Conservation (phyloP, 2,888 invertebrate species). For the Ophioninae sp. region DNA sequence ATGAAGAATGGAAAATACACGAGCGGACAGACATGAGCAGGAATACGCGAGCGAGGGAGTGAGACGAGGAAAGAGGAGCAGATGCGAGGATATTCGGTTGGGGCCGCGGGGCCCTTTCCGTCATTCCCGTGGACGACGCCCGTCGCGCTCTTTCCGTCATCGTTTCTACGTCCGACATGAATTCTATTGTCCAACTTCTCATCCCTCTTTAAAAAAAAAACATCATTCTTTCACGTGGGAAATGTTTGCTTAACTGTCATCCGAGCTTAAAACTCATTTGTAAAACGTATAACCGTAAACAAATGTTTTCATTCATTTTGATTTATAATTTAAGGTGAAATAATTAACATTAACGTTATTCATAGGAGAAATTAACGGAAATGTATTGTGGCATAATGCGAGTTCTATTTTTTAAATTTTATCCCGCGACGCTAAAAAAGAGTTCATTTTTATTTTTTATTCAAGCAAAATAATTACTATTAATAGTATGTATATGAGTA, state of each 20-base stretch:
- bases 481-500: too few relatives aligned
- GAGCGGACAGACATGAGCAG: neutral
- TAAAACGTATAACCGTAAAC: neutral
- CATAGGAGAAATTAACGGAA: too few relatives aligned
- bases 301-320: too few relatives aligned
- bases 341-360: too few relatives aligned
- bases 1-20: slow-evolving; percentile 34
- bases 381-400: too few relatives aligned
- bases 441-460: too few relatives aligned
- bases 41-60: slow-evolving; percentile 41
- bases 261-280: neutral
- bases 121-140: slow-evolving; percentile 59
- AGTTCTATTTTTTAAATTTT: too few relatives aligned
- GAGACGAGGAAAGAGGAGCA: slow-evolving; percentile 55
- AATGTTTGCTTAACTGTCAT: neutral
- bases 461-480: too few relatives aligned
- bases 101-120: slow-evolving; percentile 48
- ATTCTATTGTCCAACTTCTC: slow-evolving; percentile 9
- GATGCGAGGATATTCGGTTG: slow-evolving; percentile 58
- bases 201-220: neutral
- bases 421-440: too few relatives aligned
- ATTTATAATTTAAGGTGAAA: too few relatives aligned
- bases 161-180: slow-evolving; percentile 29
- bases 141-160: slow-evolving; percentile 56
- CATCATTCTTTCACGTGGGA: neutral